Evolutionary conservation across 2,797 vertebrate species (phyloP).

Genomic region (Naso thynnoides): DNA sequence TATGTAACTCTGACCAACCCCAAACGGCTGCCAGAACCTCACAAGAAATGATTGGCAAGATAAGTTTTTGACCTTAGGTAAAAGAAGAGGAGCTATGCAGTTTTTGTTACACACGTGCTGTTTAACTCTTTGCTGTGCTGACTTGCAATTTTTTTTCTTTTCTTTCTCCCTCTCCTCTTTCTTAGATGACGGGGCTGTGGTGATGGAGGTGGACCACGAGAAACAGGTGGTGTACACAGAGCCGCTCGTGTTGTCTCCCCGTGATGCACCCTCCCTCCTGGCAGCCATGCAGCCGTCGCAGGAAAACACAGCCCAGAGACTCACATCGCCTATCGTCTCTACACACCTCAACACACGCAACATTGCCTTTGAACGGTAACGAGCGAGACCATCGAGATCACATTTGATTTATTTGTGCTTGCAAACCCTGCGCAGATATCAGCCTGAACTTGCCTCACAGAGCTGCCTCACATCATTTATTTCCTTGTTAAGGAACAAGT

Average conservation of each 20-base stretch:
- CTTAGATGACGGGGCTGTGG: slow-evolving; percentile 92
- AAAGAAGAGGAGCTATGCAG: no score
- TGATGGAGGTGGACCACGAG: slow-evolving; percentile 98
- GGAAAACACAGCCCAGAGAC: slow-evolving; percentile 93
- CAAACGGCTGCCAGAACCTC: no score
- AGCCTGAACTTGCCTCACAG: no score
- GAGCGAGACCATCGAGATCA: neutral
- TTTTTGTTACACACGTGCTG: no score
- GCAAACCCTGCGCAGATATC: no score
- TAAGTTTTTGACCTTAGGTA: no score
- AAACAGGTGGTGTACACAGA: slow-evolving; percentile 97
- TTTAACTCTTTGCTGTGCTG: no score
- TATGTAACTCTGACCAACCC: neutral
- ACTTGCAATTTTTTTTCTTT: no score
- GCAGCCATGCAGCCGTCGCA: slow-evolving; percentile 94
- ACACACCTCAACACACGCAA: slow-evolving; percentile 96
- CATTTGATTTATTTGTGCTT: neutral
- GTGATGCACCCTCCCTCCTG: slow-evolving; percentile 91
- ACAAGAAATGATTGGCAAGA: no score
- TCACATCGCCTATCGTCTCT: slow-evolving; percentile 95
- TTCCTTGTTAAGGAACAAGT: slow-evolving; percentile 89
- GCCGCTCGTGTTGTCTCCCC: slow-evolving; percentile 89
- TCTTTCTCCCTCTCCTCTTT: neutral
- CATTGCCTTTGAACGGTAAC: slow-evolving; percentile 94
- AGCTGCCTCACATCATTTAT: neutral